phyloP scores from a whole-genome alignment of 2,113 vertebrate genomes.

The Cariama cristata region DNA sequence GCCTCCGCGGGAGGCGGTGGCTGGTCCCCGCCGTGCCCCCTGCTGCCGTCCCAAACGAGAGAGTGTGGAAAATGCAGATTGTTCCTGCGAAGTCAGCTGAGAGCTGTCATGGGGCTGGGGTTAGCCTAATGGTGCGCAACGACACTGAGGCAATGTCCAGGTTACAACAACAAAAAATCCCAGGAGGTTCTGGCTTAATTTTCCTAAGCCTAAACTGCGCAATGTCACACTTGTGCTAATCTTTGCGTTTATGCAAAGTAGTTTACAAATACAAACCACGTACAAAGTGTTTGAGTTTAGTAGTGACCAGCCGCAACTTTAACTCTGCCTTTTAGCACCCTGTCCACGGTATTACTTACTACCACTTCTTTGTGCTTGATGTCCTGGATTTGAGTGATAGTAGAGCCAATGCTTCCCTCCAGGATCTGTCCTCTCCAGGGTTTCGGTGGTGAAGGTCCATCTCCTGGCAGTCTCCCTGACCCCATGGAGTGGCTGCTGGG shows the following conservation, averaged over 20 bases:
- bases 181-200: no score
- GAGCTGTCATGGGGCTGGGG: not conserved
- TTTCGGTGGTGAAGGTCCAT: not conserved
- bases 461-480: not conserved
- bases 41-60: not conserved
- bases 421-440: accelerated
- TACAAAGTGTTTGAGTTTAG: not conserved
- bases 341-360: accelerated
- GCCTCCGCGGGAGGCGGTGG: not conserved
- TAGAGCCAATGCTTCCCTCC: not conserved
- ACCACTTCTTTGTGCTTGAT: accelerated
- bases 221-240: not conserved
- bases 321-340: not conserved
- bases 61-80: not conserved
- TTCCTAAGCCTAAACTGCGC: not conserved
- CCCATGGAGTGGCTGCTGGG: not conserved
- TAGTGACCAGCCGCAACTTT: not conserved
- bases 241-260: not conserved
- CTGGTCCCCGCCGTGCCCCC: not conserved
- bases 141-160: accelerated
- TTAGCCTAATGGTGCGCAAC: accelerated
- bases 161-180: not conserved
- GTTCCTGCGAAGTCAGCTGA: no score
- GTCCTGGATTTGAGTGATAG: not conserved
- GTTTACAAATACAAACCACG: not conserved